phyloP scores from a whole-genome alignment of 2,888 invertebrate species.

The Campoplex nolae region DNA sequence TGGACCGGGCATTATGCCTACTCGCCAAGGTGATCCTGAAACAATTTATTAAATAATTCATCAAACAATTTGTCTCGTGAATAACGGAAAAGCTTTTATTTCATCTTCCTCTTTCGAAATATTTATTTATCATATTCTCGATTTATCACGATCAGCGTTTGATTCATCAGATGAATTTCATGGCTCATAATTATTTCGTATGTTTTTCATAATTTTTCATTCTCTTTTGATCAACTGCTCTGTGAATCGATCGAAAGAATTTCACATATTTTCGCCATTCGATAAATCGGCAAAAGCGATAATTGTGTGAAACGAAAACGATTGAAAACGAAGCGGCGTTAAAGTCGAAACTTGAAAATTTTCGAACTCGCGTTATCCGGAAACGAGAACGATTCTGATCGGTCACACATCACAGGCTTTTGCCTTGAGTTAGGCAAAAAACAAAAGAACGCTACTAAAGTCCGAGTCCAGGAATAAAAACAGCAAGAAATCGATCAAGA shows the following conservation, averaged over 20 bases:
- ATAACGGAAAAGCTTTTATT: not conserved
- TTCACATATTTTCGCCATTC: not conserved
- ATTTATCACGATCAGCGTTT: not conserved
- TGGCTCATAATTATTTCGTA: not conserved
- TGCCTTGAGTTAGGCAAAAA: not conserved
- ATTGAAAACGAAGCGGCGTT: too few relatives aligned
- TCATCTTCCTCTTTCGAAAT: not conserved
- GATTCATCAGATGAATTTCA: not conserved
- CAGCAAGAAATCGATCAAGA: not conserved
- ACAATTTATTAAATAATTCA: conserved; percentile 71
- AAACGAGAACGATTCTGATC: conserved; percentile 4
- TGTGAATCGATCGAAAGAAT: too few relatives aligned
- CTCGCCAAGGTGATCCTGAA: conserved; percentile 97
- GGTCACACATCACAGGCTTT: not conserved
- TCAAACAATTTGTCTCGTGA: not conserved
- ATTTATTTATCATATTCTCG: not conserved
- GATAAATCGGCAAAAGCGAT: not conserved
- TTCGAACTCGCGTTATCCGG: not conserved
- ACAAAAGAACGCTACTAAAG: not conserved
- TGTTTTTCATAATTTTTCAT: not conserved
- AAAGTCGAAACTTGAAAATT: too few relatives aligned
- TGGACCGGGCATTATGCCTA: conserved; percentile 93
- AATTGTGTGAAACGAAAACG: not conserved
- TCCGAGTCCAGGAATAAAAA: too few relatives aligned
- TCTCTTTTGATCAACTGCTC: not conserved